Conservation (phyloP, 2,797 vertebrate genomes). For the Thalassophryne amazonica region DNA sequence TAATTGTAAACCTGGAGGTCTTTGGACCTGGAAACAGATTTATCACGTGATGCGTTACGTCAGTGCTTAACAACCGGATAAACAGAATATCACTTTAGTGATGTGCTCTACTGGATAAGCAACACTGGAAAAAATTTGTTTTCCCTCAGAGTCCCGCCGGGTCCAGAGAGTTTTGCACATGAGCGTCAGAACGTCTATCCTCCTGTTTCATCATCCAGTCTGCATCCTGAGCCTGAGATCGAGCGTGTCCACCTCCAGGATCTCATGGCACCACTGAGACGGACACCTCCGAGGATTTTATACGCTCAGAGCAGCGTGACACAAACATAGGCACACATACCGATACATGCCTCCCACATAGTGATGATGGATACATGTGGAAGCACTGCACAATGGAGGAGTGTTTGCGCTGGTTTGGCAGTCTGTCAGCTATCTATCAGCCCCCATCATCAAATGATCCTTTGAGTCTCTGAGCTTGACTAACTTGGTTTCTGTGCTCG, state of each 20-base stretch:
- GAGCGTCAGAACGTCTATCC: conserved; percentile 25
- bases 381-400: conserved; percentile 42
- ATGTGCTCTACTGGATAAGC: too few relatives aligned
- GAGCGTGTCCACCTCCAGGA: conserved; percentile 14
- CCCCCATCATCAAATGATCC: conserved; percentile 43
- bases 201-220: conserved; percentile 34
- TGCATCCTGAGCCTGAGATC: too few relatives aligned
- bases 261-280: conserved; percentile 37
- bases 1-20: too few relatives aligned
- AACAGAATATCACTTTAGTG: too few relatives aligned
- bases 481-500: conserved; percentile 17
- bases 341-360: conserved; percentile 50
- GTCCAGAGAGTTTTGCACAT: conserved; percentile 50
- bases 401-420: conserved; percentile 58
- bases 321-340: conserved; percentile 5
- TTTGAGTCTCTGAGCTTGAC: conserved; percentile 23
- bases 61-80: too few relatives aligned
- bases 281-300: conserved; percentile 21
- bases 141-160: too few relatives aligned
- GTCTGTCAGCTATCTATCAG: conserved; percentile 54
- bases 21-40: too few relatives aligned
- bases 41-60: too few relatives aligned
- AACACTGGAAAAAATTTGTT: too few relatives aligned
- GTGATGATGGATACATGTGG: conserved; percentile 39
- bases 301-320: background rate